Evolutionary conservation across 2,797 vertebrate species (phyloP), one percentile per base, ranked within the genome.

Genomic region (Scomberomorus guttatus): DNA sequence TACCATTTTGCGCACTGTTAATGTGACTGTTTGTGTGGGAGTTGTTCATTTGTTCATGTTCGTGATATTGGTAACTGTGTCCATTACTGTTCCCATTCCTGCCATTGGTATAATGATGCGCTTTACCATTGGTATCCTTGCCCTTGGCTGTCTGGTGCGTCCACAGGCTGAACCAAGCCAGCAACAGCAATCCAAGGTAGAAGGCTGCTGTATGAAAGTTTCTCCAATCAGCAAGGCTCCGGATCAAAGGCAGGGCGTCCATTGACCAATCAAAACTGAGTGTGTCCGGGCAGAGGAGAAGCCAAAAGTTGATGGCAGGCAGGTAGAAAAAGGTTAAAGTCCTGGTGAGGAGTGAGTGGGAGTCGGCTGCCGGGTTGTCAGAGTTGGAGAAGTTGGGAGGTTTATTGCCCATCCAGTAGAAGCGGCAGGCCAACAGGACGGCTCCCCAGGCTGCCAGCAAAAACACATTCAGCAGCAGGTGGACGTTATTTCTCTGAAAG

Each of bases 201-300:
- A 99, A 98, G 90, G 94, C 92, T 58, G 91, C 90, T 4, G 97
- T 97, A 76, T 97, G 95, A 77, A 96, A 54, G 89, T 99, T 99
- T 93, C 98, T 97, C 96, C 96, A 96, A 71, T 99, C 98, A 0
- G 94, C 92, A 46, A 97, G 9, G 75, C 92, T 93, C 94, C 95
- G 96, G 81, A 99, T 94, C 88, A 99, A 94, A 90, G 98, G 98
- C 91, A 99, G 92, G 0, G 98, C 97, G 58, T 99, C 98, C 98
- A 99, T 99, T 10, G 98, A 99, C 98, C 98, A 99, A 85, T 99
- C 98, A 80, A 99, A 99, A 91, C 98, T 99, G 73, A 99, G 97
- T 0, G 92, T 98, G 90, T 99, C 96, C 0, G 98, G 98, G 93
- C 97, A 99, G 27, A 99, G 94, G 86, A 99, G 92, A 57, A 99